These are phyloP conservation scores for Eulimnadia texana DNA, from an alignment of 1,140 invertebrate species.

Conservation along the genomic window DNA sequence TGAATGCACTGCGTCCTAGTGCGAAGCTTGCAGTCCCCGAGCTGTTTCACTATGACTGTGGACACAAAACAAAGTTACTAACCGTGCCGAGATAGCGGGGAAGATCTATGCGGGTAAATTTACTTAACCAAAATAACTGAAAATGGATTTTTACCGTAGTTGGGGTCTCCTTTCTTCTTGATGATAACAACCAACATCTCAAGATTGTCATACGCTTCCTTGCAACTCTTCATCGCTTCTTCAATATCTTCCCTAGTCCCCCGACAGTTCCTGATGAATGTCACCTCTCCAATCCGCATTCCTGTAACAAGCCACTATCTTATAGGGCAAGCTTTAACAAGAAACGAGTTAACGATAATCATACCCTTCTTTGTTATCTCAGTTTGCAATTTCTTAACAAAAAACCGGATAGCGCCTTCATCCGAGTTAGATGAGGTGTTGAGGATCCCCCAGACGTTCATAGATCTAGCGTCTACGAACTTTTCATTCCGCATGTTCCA, in stretches of 20 bases:
- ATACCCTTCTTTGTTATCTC: too few relatives aligned
- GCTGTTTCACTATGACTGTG: slow-evolving; percentile 46
- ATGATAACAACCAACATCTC: not conserved
- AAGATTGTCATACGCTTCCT: not conserved
- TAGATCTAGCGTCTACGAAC: slow-evolving; percentile 35
- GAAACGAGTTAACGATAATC: too few relatives aligned
- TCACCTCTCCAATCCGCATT: too few relatives aligned
- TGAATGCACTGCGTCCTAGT: slow-evolving; percentile 71
- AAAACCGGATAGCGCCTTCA: too few relatives aligned
- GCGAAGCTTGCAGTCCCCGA: slow-evolving; percentile 54
- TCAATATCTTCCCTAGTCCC: not conserved
- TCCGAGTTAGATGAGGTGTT: too few relatives aligned
- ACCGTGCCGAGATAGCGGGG: too few relatives aligned
- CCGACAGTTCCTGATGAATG: not conserved
- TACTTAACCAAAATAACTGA: too few relatives aligned
- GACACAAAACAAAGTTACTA: slow-evolving; percentile 13
- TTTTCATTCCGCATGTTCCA: slow-evolving; percentile 46
- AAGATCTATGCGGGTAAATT: too few relatives aligned
- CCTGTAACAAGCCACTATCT: too few relatives aligned
- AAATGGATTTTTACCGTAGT: not conserved
- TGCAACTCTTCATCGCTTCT: not conserved
- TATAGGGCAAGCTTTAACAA: too few relatives aligned
- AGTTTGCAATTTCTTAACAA: too few relatives aligned
- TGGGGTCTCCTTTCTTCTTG: not conserved
- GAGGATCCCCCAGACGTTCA: slow-evolving; percentile 21